A percentile compares a stretch with the other conserved stretches of the same genome.
These are phyloP conservation scores for Schizaphis graminum DNA, from an alignment of 2,888 invertebrate genomes.

Conservation along the genomic window DNA sequence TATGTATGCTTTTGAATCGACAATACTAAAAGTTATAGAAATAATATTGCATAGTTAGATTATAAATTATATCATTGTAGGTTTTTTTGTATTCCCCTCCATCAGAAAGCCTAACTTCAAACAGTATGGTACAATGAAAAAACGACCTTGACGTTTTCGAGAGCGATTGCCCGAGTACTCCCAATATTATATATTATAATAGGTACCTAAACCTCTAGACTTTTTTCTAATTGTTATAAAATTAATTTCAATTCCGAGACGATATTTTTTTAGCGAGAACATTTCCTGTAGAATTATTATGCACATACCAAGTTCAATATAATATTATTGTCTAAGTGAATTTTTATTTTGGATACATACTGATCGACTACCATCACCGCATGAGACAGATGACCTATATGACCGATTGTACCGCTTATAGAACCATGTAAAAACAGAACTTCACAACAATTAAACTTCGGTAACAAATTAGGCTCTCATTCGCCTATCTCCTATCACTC, in stretches of 20 bases:
- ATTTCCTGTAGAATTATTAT: neutral
- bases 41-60: neutral
- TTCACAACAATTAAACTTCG: neutral
- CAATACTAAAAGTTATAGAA: neutral
- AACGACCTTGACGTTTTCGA: neutral
- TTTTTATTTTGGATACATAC: neutral
- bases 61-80: neutral
- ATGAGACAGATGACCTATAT: neutral
- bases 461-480: neutral
- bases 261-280: neutral
- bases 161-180: neutral
- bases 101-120: neutral
- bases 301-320: neutral
- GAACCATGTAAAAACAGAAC: neutral
- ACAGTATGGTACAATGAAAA: neutral
- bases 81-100: neutral
- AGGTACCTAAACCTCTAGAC: neutral
- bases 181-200: neutral
- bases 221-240: neutral
- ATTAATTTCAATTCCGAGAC: neutral
- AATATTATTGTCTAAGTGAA: neutral
- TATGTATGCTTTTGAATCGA: neutral
- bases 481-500: neutral
- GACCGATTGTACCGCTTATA: neutral
- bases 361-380: neutral